Conservation (phyloP, 2,113 vertebrate species). For the Porphyrio hochstetteri region DNA sequence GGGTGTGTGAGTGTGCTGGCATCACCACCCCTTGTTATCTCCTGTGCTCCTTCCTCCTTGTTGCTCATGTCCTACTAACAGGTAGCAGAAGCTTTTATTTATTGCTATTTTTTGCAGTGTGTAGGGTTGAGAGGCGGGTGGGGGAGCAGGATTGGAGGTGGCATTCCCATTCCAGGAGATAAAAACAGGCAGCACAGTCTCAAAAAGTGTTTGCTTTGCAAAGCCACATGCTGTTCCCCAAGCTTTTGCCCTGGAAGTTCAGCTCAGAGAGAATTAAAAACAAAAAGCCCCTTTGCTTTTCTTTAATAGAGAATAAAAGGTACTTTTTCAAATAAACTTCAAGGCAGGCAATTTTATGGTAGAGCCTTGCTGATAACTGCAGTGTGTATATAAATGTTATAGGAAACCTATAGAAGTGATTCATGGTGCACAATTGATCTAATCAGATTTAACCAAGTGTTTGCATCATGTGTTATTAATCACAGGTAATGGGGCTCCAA, state of each 20-base stretch:
- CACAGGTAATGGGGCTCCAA: slow-evolving; percentile 43
- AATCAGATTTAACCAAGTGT: slow-evolving; percentile 59
- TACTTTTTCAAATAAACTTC: slow-evolving; percentile 43
- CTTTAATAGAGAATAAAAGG: slow-evolving; percentile 45
- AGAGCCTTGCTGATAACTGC: slow-evolving; percentile 42
- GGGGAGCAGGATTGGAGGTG: neutral
- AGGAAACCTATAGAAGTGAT: slow-evolving; percentile 56
- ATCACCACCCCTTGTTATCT: neutral
- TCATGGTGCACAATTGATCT: slow-evolving; percentile 41
- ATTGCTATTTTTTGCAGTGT: too few species aligned
- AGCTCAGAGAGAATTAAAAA: neutral
- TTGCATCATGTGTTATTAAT: slow-evolving; percentile 61
- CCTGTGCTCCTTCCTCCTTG: neutral
- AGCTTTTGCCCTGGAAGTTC: neutral
- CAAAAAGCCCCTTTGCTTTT: neutral
- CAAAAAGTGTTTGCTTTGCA: neutral
- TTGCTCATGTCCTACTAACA: neutral
- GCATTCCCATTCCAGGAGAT: neutral
- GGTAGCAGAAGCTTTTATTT: neutral
- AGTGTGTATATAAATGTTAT: slow-evolving; percentile 45
- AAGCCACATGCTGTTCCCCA: neutral
- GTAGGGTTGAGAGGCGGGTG: neutral
- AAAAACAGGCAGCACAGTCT: neutral
- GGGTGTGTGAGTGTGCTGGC: neutral
- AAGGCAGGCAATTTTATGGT: slow-evolving; percentile 1